These are phyloP conservation scores for Calidris pugnax DNA, from an alignment of 2,113 vertebrate genomes.

Conservation along the genomic window DNA sequence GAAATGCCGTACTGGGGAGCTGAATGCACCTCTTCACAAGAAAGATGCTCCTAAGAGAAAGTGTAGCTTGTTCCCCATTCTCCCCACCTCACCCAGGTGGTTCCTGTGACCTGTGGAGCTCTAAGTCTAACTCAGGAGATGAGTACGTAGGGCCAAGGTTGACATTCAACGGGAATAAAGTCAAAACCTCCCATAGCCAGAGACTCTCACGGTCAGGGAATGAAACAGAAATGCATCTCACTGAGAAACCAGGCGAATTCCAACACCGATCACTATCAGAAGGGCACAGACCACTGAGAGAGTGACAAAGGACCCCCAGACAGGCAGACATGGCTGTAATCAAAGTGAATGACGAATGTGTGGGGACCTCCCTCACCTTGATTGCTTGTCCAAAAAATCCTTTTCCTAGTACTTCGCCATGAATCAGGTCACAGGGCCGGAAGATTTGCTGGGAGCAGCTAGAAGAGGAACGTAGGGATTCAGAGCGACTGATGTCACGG, in stretches of 20 bases:
- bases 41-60: not conserved
- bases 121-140: not conserved
- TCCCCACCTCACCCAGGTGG: not conserved
- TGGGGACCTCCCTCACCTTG: slow-evolving; percentile 80
- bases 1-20: not conserved
- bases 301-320: not conserved
- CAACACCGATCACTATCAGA: not conserved
- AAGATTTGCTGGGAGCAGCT: slow-evolving; percentile 96
- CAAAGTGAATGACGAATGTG: not conserved
- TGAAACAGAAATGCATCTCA: not conserved
- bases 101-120: not conserved
- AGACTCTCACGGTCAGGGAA: not conserved
- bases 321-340: not conserved
- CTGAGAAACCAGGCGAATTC: not conserved
- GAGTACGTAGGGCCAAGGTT: not conserved
- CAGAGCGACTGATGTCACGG: slow-evolving; percentile 91
- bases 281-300: not conserved
- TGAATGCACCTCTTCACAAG: not conserved
- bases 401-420: slow-evolving; percentile 93
- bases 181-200: not conserved
- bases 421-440: slow-evolving; percentile 93
- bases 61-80: not conserved
- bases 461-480: slow-evolving; percentile 88
- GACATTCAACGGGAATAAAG: not conserved
- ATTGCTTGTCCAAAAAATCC: slow-evolving; percentile 97